Conservation (phyloP, 2,113 vertebrate species). For the Tiliqua scincoides region DNA sequence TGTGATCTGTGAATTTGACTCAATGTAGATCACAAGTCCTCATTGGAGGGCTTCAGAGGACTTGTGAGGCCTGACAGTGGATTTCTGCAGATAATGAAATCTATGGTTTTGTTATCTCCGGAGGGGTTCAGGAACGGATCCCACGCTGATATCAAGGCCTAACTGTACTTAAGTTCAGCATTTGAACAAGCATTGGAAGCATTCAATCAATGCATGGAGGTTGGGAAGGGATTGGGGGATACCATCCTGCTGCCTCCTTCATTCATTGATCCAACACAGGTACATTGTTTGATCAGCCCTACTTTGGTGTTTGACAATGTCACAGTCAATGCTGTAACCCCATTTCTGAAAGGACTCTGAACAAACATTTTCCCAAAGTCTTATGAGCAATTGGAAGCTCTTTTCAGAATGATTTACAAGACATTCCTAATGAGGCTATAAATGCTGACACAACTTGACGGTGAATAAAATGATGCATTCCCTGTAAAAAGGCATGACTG, state of each 20-base stretch:
- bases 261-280: too few relatives aligned
- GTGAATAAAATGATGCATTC: conserved; percentile 7
- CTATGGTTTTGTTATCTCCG: too few relatives aligned
- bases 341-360: too few relatives aligned
- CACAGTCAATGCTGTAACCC: too few relatives aligned
- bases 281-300: neutral
- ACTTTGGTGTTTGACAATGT: neutral
- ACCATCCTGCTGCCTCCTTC: neutral
- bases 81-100: too few relatives aligned
- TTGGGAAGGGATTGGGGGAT: neutral
- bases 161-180: neutral
- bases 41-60: too few relatives aligned
- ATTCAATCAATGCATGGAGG: neutral
- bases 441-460: neutral
- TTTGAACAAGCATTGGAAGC: conserved; percentile 36
- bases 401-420: conserved; percentile 4
- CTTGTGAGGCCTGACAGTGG: too few relatives aligned
- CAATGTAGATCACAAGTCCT: too few relatives aligned
- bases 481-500: neutral
- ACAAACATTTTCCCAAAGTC: neutral
- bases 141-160: too few relatives aligned
- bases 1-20: too few relatives aligned
- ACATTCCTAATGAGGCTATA: neutral
- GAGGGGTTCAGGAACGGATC: too few relatives aligned
- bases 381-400: neutral